Percentiles rank a stretch among this genome's conserved stretches.
phyloP scores from a whole-genome alignment of 2,797 vertebrate genomes.

The Muscicapa striata region DNA sequence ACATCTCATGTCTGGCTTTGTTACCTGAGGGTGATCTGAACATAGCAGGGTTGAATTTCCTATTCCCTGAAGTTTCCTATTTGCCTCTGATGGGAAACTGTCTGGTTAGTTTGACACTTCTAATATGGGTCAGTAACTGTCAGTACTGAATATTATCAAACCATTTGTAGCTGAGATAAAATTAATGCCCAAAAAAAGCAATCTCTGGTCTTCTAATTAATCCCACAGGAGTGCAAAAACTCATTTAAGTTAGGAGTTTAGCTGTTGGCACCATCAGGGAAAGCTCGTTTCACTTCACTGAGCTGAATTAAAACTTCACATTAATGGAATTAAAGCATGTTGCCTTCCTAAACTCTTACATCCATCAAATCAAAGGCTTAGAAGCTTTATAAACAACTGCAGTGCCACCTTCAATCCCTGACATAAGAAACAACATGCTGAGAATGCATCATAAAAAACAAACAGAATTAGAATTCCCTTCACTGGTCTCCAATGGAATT shows the following conservation, averaged over 20 bases:
- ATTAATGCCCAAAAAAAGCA: conserved; percentile 21
- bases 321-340: conserved; percentile 44
- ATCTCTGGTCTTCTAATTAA: conserved; percentile 57
- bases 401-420: not conserved
- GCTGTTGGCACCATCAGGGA: conserved; percentile 15
- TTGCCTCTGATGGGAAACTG: not conserved
- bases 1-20: not conserved
- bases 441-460: not conserved
- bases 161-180: conserved; percentile 18
- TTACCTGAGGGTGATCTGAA: conserved; percentile 4
- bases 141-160: conserved; percentile 26
- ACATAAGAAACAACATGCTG: not conserved
- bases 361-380: conserved; percentile 40
- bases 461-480: not conserved
- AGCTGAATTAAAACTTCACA: conserved; percentile 49
- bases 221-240: conserved; percentile 44
- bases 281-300: conserved; percentile 51
- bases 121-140: not conserved
- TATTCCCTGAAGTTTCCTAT: not conserved
- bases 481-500: not conserved
- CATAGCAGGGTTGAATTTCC: not conserved
- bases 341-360: conserved; percentile 24
- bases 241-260: conserved; percentile 59
- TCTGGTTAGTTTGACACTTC: conserved; percentile 26
- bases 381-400: conserved; percentile 27